Conservation (phyloP, 2,113 vertebrate genomes). For the Paramisgurnus dabryanus region DNA sequence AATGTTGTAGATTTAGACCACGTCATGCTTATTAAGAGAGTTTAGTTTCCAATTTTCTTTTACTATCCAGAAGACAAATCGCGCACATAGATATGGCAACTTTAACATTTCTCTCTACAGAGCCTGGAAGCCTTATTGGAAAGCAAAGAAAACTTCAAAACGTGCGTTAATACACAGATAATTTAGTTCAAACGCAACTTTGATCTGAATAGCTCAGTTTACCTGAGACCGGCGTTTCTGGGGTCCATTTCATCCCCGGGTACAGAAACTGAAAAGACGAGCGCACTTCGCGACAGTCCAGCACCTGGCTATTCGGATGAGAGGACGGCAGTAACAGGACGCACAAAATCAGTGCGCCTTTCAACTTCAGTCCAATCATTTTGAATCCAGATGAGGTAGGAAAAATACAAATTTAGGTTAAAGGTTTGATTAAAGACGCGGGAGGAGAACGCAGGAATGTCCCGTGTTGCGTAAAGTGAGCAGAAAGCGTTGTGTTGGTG, state of each 20-base stretch:
- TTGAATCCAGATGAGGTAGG: neutral
- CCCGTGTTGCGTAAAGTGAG: constrained; percentile 3
- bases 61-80: neutral
- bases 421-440: neutral
- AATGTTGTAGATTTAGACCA: no score
- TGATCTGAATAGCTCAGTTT: constrained; percentile 39
- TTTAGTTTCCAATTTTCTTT: no score
- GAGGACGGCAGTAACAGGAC: constrained; percentile 61
- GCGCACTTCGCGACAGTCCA: constrained; percentile 76
- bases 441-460: neutral
- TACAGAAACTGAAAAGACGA: constrained; percentile 74
- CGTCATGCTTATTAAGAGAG: neutral
- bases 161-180: no score
- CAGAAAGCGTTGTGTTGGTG: neutral
- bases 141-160: neutral
- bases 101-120: neutral
- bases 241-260: constrained; percentile 77
- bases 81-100: neutral
- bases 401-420: neutral
- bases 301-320: constrained; percentile 66
- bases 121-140: neutral
- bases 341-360: constrained; percentile 64
- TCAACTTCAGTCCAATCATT: constrained; percentile 57
- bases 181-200: no score
- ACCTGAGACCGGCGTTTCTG: constrained; percentile 78